phyloP scores from a whole-genome alignment of 2,888 invertebrate genomes.

The Amiota minor region DNA sequence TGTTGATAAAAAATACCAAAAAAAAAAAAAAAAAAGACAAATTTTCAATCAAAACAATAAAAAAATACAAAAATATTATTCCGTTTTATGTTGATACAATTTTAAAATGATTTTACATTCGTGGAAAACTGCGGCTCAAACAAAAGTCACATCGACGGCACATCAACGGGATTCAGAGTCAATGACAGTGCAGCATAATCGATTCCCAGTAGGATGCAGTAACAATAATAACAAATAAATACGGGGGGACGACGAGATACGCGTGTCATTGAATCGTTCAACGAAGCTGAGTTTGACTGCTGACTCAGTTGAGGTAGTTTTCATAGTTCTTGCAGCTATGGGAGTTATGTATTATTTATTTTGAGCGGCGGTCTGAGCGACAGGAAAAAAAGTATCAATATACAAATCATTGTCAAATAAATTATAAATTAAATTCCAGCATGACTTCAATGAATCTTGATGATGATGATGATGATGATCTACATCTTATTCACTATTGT shows the following conservation, averaged over 20 bases:
- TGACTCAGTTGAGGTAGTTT: no score
- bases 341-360: conserved; percentile 2
- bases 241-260: conserved; percentile 5
- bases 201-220: conserved; percentile 42
- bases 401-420: conserved; percentile 22
- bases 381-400: conserved; percentile 1
- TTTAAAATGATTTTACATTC: conserved; percentile 1
- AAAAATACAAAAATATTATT: conserved; percentile 29
- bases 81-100: not conserved
- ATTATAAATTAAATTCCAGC: conserved; percentile 19
- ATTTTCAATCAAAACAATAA: conserved; percentile 49
- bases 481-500: conserved; percentile 61
- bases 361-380: not conserved
- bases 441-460: not conserved
- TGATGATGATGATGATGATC: conserved; percentile 33
- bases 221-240: not conserved
- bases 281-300: no score
- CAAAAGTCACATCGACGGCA: no score
- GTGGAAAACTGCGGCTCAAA: not conserved
- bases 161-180: not conserved
- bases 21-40: conserved; percentile 10
- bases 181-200: conserved; percentile 26
- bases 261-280: conserved; percentile 36
- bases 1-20: not conserved
- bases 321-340: conserved; percentile 28